These are phyloP conservation scores for Malurus leucopterus DNA, from an alignment of 2,797 vertebrate genomes.

Conservation along the genomic window DNA sequence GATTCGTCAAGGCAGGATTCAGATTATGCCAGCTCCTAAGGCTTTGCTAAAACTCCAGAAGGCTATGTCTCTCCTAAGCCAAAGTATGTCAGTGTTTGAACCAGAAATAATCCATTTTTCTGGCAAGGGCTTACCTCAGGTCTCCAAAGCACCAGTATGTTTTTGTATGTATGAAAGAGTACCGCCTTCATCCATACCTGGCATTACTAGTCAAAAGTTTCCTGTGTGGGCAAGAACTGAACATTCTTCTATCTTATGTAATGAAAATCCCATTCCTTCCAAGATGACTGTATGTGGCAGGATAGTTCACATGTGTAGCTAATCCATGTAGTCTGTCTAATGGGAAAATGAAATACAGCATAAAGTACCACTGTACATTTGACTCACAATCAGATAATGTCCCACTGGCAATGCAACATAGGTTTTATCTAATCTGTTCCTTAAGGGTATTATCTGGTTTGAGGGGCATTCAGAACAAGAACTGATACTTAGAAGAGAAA, in stretches of 20 bases:
- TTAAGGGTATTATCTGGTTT: neutral
- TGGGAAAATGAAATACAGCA: neutral
- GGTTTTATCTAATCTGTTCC: neutral
- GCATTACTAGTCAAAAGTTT: constrained; percentile 22
- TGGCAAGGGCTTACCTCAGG: neutral
- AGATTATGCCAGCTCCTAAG: neutral
- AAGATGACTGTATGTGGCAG: neutral
- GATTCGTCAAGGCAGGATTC: neutral
- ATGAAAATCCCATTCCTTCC: constrained; percentile 16
- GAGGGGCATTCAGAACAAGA: neutral
- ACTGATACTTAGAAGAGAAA: neutral
- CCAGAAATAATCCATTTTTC: neutral
- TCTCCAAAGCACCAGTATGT: neutral
- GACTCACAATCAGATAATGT: neutral
- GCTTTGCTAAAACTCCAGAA: neutral
- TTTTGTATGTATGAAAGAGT: neutral
- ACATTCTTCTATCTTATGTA: constrained; percentile 29
- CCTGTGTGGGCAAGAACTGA: constrained; percentile 41
- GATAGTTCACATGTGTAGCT: neutral
- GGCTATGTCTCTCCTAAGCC: neutral
- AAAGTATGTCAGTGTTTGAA: neutral
- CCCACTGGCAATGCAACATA: neutral
- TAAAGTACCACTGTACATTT: neutral
- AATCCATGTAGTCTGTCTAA: neutral
- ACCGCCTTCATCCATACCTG: constrained; percentile 14